phyloP scores from a whole-genome alignment of 64 coral and sea anemone species.

The Dendrophyllia cribrosa region DNA sequence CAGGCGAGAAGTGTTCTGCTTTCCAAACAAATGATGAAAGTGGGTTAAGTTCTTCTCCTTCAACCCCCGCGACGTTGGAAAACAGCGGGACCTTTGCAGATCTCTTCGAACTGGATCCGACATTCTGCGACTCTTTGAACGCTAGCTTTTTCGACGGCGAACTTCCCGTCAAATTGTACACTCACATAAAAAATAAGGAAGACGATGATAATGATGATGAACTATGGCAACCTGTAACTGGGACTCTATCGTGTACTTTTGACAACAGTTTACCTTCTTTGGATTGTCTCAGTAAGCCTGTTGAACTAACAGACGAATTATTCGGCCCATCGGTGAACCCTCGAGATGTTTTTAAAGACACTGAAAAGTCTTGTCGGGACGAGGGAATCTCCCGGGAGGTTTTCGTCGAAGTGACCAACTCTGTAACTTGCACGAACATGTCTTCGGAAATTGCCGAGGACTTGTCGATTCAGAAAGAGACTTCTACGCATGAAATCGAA shows the following conservation, averaged over 20 bases:
- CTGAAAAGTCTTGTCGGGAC: not conserved
- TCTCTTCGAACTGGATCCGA: not conserved
- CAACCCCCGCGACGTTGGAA: not conserved
- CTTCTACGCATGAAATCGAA: not conserved
- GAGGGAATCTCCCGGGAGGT: not conserved
- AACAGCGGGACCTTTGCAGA: not conserved
- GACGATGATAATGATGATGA: not conserved
- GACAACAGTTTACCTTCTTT: not conserved
- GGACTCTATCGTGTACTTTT: too few species aligned
- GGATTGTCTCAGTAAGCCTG: not conserved
- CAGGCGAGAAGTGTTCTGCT: not conserved
- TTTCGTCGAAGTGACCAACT: not conserved
- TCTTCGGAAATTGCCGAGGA: not conserved
- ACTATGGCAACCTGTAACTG: not conserved
- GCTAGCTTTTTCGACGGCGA: conserved; percentile 16
- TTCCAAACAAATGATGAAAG: conserved; percentile 4
- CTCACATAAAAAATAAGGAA: conserved; percentile 21
- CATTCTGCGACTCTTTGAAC: not conserved
- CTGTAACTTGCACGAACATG: not conserved
- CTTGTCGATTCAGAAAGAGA: too few species aligned
- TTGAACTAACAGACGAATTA: not conserved
- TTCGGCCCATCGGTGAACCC: not conserved
- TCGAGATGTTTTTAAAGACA: not conserved
- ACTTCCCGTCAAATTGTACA: not conserved
- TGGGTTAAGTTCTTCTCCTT: conserved; percentile 17